These are phyloP conservation scores for Rhea pennata DNA, from an alignment of 2,113 vertebrate species.

Conservation along the genomic window DNA sequence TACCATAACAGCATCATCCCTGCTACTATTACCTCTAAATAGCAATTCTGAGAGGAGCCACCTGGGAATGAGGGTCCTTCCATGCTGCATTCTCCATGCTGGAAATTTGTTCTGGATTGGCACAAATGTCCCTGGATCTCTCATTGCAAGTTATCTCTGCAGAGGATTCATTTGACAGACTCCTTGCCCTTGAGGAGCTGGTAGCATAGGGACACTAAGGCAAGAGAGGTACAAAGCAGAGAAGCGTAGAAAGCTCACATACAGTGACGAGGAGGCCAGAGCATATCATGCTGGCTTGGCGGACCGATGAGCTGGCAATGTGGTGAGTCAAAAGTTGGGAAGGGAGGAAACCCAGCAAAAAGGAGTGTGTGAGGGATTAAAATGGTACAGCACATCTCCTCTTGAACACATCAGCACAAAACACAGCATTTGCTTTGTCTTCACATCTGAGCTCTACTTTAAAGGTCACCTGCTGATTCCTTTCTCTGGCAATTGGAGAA, in stretches of 20 bases:
- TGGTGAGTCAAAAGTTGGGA: not conserved
- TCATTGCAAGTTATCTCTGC: too few relatives aligned
- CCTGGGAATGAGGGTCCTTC: not conserved
- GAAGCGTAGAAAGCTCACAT: not conserved
- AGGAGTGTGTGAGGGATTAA: not conserved
- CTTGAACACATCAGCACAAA: not conserved
- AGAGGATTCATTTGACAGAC: not conserved
- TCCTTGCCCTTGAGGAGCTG: not conserved
- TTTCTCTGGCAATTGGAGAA: not conserved
- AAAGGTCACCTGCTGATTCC: not conserved
- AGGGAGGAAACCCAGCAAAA: fast-evolving
- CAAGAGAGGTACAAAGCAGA: not conserved
- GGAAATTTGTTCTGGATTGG: fast-evolving
- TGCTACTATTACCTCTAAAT: not conserved
- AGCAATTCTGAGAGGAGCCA: not conserved
- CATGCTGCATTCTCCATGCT: fast-evolving
- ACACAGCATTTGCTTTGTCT: not conserved
- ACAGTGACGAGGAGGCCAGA: fast-evolving
- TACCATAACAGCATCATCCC: not conserved
- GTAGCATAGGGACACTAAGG: not conserved
- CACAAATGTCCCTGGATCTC: not conserved
- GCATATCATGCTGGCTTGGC: not conserved
- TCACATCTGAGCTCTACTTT: not conserved
- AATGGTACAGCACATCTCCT: not conserved
- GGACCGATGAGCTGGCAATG: not conserved